A percentile compares a stretch with the other conserved stretches of the same genome.
Evolutionary conservation across 2,888 invertebrate genomes (phyloP).

Genomic region (Philereme transversata): DNA sequence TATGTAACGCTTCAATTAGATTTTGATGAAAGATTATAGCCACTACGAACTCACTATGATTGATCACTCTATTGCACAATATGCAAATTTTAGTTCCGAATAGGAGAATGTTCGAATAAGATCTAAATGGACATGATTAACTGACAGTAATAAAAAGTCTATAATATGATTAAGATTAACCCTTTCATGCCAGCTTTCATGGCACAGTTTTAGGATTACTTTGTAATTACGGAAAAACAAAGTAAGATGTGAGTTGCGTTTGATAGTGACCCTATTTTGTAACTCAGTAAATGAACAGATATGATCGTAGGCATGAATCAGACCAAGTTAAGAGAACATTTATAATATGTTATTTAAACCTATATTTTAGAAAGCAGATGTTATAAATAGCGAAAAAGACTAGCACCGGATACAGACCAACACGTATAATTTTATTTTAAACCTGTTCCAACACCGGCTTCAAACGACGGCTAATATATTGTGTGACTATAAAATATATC

Average conservation of each 20-base stretch:
- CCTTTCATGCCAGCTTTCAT: too few relatives aligned
- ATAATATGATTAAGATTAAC: too few relatives aligned
- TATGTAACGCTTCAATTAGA: conserved; percentile 17
- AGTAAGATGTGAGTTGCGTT: too few relatives aligned
- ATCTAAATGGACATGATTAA: too few relatives aligned
- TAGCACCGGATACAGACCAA: conserved; percentile 63
- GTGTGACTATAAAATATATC: conserved; percentile 36
- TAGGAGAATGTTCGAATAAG: too few relatives aligned
- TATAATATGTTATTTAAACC: conserved; percentile 38
- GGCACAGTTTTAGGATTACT: too few relatives aligned
- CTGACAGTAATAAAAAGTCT: too few relatives aligned
- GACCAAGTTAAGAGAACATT: not conserved
- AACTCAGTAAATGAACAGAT: too few relatives aligned
- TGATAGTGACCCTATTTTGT: too few relatives aligned
- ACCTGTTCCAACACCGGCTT: conserved; percentile 57
- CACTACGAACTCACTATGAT: conserved; percentile 10
- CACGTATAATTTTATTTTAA: conserved; percentile 68
- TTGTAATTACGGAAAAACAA: too few relatives aligned
- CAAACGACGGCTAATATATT: conserved; percentile 37
- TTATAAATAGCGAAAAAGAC: conserved; percentile 68
- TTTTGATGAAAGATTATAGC: conserved; percentile 16
- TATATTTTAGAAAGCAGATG: conserved; percentile 68
- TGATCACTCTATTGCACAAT: conserved; percentile 12
- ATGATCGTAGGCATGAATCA: too few relatives aligned
- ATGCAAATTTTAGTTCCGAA: too few relatives aligned